Evolutionary conservation across 1,140 invertebrate species (phyloP).

Genomic region (Nylanderia fulva): DNA sequence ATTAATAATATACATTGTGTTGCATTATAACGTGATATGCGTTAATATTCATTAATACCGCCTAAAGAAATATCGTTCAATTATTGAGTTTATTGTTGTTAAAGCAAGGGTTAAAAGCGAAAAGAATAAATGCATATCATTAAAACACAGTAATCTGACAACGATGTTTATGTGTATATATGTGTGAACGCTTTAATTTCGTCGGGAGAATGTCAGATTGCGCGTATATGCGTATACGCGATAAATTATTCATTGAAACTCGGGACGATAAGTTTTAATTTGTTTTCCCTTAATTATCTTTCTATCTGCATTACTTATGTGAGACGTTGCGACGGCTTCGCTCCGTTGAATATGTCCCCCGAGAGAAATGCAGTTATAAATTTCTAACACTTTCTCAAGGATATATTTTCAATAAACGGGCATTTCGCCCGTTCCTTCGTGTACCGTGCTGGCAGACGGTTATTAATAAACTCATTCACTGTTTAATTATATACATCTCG

Average conservation of each 20-base stretch:
- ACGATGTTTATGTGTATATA: not conserved
- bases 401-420: conserved; percentile 59
- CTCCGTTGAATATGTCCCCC: conserved; percentile 20
- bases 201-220: not conserved
- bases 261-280: conserved; percentile 53
- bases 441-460: not conserved
- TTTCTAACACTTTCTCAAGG: conserved; percentile 32
- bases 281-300: conserved; percentile 54
- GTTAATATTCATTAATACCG: conserved; percentile 29
- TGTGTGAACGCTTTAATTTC: not conserved
- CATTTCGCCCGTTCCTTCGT: not conserved
- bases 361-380: conserved; percentile 46
- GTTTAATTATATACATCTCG: conserved; percentile 47
- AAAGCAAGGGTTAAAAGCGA: not conserved
- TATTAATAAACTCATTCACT: conserved; percentile 56
- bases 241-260: conserved; percentile 60
- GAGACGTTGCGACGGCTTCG: conserved; percentile 14
- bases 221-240: conserved; percentile 3
- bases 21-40: not conserved
- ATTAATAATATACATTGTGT: conserved; percentile 15
- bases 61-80: not conserved
- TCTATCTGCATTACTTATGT: conserved; percentile 55
- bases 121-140: not conserved
- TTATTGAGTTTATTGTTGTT: not conserved
- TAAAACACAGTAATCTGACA: not conserved